A percentile compares a stretch with the other conserved stretches of the same genome.
phyloP scores from a whole-genome alignment of 2,888 invertebrate genomes.

The Lasiommata megera region DNA sequence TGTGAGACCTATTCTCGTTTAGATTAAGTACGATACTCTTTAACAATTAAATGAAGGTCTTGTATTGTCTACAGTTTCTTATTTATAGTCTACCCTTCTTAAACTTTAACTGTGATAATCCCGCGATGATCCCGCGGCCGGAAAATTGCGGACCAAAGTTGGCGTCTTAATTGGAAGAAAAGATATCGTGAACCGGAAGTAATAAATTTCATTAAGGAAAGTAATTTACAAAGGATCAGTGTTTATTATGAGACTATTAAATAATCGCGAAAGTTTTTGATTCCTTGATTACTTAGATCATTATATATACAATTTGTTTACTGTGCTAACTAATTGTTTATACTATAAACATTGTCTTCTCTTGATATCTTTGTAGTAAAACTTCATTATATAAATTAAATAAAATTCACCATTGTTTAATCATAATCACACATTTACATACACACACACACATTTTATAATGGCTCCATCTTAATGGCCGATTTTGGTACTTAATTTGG shows the following conservation, averaged over 20 bases:
- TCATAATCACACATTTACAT: no score
- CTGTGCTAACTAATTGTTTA: no score
- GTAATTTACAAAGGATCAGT: conserved; percentile 19
- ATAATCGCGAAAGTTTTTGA: background rate
- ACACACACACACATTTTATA: no score
- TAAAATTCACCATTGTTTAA: no score
- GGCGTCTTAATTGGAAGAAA: conserved; percentile 12
- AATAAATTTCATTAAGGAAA: conserved; percentile 15
- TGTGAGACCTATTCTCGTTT: no score
- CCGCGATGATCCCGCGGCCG: no score
- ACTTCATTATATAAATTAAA: no score
- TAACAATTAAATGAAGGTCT: background rate
- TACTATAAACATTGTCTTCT: no score
- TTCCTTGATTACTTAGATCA: background rate
- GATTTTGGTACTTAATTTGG: no score
- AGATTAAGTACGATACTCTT: background rate
- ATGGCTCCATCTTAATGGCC: no score
- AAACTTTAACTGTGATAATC: conserved; percentile 13
- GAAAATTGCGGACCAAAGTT: conserved; percentile 11
- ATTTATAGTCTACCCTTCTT: conserved; percentile 1
- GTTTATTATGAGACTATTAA: conserved; percentile 9
- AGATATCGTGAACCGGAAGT: conserved; percentile 11
- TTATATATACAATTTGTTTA: no score
- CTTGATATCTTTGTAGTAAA: no score
- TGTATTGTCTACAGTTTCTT: background rate